These are phyloP conservation scores for Leptopilina boulardi DNA, from an alignment of 1,140 invertebrate genomes.

Conservation along the genomic window DNA sequence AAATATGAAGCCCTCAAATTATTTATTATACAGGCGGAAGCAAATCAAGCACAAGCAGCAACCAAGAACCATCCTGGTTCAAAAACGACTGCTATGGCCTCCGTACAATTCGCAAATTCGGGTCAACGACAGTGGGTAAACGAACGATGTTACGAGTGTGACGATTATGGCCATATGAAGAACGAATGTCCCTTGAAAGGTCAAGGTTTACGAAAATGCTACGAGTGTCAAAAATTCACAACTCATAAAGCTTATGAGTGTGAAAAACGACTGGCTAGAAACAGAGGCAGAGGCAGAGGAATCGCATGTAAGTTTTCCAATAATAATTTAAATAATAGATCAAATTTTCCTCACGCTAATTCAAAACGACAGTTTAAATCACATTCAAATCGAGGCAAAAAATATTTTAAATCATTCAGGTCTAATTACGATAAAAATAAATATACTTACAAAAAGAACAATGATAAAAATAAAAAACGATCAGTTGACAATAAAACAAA, in stretches of 20 bases:
- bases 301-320: too few species aligned
- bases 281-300: too few species aligned
- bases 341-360: not conserved
- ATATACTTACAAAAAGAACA: not conserved
- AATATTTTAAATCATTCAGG: not conserved
- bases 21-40: constrained; percentile 39
- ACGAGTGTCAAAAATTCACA: too few species aligned
- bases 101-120: not conserved
- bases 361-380: not conserved
- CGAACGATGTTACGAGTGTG: constrained; percentile 24
- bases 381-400: not conserved
- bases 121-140: not conserved
- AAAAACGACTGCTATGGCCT: not conserved
- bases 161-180: constrained; percentile 15
- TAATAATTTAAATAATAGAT: too few species aligned
- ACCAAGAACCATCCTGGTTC: not conserved
- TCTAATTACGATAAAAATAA: not conserved
- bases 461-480: not conserved
- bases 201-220: not conserved
- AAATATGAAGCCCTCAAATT: constrained; percentile 33
- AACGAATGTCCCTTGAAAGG: constrained; percentile 35
- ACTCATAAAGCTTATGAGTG: too few species aligned
- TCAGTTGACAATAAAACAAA: not conserved
- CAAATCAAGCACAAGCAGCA: not conserved
- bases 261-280: too few species aligned